Conservation (phyloP, 2,113 vertebrate species). For the Addax nasomaculatus region DNA sequence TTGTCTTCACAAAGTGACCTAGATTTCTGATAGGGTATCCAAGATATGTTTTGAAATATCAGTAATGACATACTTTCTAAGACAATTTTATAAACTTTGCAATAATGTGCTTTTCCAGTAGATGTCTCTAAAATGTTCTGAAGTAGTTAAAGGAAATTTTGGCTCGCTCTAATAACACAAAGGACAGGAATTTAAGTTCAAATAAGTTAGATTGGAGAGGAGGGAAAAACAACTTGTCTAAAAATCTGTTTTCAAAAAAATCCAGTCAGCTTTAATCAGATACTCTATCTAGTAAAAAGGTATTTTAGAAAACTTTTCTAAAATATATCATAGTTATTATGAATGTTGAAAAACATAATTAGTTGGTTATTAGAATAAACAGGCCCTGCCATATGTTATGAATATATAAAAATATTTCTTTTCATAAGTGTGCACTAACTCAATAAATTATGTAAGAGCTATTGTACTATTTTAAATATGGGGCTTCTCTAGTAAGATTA, state of each 20-base stretch:
- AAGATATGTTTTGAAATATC: background rate
- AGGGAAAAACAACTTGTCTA: background rate
- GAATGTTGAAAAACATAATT: background rate
- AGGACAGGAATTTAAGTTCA: background rate
- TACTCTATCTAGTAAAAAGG: background rate
- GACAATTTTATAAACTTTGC: constrained; percentile 34
- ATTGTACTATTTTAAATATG: background rate
- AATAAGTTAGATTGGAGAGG: background rate
- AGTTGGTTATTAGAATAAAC: background rate
- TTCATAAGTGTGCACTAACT: background rate
- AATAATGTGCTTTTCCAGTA: constrained; percentile 66
- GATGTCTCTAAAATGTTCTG: constrained; percentile 71
- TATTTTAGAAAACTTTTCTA: background rate
- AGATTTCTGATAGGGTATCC: background rate
- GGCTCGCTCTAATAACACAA: background rate
- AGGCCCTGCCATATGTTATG: background rate
- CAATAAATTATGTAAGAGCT: background rate
- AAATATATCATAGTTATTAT: background rate
- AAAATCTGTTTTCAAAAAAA: background rate
- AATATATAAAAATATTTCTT: background rate
- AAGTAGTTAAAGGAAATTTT: background rate
- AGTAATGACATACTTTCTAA: background rate
- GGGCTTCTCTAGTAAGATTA: background rate
- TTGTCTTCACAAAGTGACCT: background rate
- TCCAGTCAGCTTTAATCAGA: background rate